These are phyloP conservation scores for Calyptommatus sinebrachiatus DNA, from an alignment of 2,113 vertebrate genomes.

Conservation along the genomic window DNA sequence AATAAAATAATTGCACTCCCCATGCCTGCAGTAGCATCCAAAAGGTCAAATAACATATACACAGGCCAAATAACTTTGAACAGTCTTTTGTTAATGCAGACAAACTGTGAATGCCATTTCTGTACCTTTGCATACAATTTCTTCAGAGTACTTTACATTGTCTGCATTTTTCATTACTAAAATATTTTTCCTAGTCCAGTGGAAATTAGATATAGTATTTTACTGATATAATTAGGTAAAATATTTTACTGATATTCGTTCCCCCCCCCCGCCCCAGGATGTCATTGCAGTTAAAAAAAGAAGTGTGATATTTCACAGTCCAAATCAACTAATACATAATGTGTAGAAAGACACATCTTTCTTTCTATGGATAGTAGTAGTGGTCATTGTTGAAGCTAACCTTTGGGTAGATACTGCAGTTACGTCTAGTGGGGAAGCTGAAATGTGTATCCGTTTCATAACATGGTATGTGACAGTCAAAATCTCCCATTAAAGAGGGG, in stretches of 20 bases:
- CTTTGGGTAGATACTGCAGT: background rate
- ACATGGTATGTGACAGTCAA: slow-evolving; percentile 34
- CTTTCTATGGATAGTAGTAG: background rate
- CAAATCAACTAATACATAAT: background rate
- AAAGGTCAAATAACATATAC: too few relatives aligned
- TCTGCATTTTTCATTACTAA: too few relatives aligned
- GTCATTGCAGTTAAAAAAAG: background rate
- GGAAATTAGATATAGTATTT: background rate
- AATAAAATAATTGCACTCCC: too few relatives aligned
- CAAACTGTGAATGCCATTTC: too few relatives aligned
- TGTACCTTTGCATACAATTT: too few relatives aligned
- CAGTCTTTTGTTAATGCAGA: too few relatives aligned
- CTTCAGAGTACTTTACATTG: too few relatives aligned
- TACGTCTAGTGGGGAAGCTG: background rate
- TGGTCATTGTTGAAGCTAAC: slow-evolving; percentile 1
- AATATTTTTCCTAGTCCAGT: too few relatives aligned
- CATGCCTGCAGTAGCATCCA: too few relatives aligned
- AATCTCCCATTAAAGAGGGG: slow-evolving; percentile 22
- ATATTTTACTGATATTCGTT: background rate
- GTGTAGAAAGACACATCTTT: background rate
- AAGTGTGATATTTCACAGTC: background rate
- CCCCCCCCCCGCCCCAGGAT: too few relatives aligned
- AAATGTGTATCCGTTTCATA: slow-evolving; percentile 35
- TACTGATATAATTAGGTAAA: background rate
- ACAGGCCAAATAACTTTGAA: too few relatives aligned